Evolutionary conservation across 2,888 invertebrate genomes (phyloP).

Genomic region (Deilephila elpenor): DNA sequence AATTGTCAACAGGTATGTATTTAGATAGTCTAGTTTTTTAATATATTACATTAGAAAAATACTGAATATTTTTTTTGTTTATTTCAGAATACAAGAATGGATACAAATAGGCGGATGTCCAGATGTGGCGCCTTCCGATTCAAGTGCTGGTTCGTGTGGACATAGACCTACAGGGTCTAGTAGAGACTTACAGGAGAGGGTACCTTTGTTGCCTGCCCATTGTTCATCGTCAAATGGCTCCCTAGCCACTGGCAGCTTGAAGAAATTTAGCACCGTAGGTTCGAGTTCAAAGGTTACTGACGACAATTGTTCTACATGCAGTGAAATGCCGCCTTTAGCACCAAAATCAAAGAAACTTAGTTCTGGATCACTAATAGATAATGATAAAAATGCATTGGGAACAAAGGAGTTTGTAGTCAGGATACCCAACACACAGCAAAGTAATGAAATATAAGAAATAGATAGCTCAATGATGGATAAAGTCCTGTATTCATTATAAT

Average conservation of each 20-base stretch:
- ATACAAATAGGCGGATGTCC: constrained; percentile 76
- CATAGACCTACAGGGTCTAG: constrained; percentile 64
- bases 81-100: constrained; percentile 68
- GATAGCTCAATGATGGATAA: constrained; percentile 22
- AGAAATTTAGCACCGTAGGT: constrained; percentile 70
- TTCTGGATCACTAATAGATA: constrained; percentile 76
- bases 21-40: not conserved
- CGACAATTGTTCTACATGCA: constrained; percentile 73
- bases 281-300: constrained; percentile 67
- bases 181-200: constrained; percentile 72
- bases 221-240: constrained; percentile 80
- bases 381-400: constrained; percentile 61
- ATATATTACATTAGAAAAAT: not conserved
- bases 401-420: constrained; percentile 77
- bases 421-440: constrained; percentile 72
- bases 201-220: constrained; percentile 74
- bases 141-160: constrained; percentile 63
- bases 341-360: constrained; percentile 78
- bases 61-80: constrained; percentile 7
- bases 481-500: not conserved
- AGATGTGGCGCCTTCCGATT: constrained; percentile 64
- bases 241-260: constrained; percentile 72
- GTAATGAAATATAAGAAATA: constrained; percentile 68
- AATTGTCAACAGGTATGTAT: constrained; percentile 89
- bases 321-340: constrained; percentile 74